Evolutionary conservation across 2,113 vertebrate genomes (phyloP).

Genomic region (Xyrauchen texanus): DNA sequence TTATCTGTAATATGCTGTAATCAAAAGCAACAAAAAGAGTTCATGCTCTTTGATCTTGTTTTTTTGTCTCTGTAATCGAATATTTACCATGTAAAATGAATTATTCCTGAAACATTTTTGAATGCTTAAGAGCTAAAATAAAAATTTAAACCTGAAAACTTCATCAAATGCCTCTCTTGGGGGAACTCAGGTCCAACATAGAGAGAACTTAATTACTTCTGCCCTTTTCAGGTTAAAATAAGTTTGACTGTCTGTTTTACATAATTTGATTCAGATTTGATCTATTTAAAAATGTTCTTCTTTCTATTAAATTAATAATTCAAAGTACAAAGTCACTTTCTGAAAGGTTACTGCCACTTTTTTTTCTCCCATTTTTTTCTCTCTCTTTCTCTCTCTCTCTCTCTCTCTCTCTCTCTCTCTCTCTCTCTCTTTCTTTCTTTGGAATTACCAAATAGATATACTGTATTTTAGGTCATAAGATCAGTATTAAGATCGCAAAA

Average conservation of each 20-base stretch:
- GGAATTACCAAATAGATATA: background rate
- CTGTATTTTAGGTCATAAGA: background rate
- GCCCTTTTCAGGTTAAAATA: constrained; percentile 17
- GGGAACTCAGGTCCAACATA: background rate
- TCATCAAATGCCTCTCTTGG: background rate
- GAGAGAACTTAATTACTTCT: constrained; percentile 7
- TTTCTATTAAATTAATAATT: background rate
- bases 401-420: too few relatives aligned
- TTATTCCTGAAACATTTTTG: too few relatives aligned
- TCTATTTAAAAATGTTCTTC: background rate
- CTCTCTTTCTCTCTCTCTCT: too few relatives aligned
- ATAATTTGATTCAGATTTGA: constrained; percentile 14
- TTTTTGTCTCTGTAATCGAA: too few relatives aligned
- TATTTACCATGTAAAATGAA: too few relatives aligned
- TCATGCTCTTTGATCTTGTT: background rate
- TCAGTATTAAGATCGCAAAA: background rate
- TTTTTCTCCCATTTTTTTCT: background rate
- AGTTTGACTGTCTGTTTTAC: constrained; percentile 8
- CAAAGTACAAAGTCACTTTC: background rate
- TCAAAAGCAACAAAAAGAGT: background rate
- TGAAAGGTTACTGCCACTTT: background rate
- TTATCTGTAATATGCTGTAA: background rate
- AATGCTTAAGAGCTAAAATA: too few relatives aligned
- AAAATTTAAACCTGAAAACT: too few relatives aligned
- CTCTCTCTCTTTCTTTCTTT: too few relatives aligned